A percentile compares a stretch with the other conserved stretches of the same genome.
phyloP scores from a whole-genome alignment of 2,797 vertebrate genomes.

The Monodelphis domestica region DNA sequence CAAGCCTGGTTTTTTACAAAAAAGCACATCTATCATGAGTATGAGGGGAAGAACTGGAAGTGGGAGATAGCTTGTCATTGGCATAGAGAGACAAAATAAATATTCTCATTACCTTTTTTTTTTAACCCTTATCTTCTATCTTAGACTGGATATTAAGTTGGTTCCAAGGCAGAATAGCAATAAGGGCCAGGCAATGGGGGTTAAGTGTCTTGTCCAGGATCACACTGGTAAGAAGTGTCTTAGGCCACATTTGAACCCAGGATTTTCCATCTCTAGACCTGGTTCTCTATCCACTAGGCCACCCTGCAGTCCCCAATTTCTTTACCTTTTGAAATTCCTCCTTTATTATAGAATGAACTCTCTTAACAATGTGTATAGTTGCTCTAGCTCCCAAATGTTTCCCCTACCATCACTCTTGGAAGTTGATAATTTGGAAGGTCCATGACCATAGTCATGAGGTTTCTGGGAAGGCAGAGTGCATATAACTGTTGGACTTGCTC shows the following conservation, averaged over 20 bases:
- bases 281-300: no score
- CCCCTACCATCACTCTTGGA: background rate
- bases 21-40: background rate
- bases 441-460: background rate
- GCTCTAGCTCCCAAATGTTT: background rate
- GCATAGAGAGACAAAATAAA: background rate
- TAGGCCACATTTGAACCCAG: no score
- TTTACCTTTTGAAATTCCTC: background rate
- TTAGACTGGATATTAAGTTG: no score
- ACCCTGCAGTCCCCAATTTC: no score
- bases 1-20: background rate
- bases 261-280: no score
- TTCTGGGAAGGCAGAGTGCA: background rate
- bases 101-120: conserved; percentile 19
- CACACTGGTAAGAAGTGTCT: no score
- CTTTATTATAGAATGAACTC: background rate
- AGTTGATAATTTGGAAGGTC: background rate
- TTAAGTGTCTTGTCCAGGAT: no score
- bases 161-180: no score
- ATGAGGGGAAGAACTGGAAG: background rate
- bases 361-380: conserved; percentile 10
- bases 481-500: background rate
- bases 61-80: background rate
- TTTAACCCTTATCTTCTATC: no score
- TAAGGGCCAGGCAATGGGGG: no score